Percentiles rank a stretch among this genome's conserved stretches.
Evolutionary conservation across 2,888 invertebrate species (phyloP).

Genomic region (Hipparchia semele): DNA sequence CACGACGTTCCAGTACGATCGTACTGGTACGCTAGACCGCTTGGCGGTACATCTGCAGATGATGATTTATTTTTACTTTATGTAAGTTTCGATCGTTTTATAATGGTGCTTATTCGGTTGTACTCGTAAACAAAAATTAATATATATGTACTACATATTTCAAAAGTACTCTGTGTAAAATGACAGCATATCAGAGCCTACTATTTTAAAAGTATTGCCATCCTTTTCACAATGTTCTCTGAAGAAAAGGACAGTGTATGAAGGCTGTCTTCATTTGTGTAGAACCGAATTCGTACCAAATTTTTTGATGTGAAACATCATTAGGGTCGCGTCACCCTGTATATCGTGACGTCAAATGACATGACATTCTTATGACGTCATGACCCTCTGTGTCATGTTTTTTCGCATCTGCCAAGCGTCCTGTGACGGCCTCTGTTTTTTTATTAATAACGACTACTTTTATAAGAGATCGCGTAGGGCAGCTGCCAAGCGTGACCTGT

Average conservation of each 20-base stretch:
- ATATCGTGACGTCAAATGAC: no score
- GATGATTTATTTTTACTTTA: neutral
- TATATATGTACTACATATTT: neutral
- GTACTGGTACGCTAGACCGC: neutral
- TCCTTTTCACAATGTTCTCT: neutral
- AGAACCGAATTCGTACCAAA: neutral
- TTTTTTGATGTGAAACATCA: no score
- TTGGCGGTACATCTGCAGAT: neutral
- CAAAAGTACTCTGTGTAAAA: neutral
- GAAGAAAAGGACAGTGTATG: neutral
- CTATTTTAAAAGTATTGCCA: neutral
- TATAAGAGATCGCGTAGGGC: constrained; percentile 8
- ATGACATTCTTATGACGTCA: no score
- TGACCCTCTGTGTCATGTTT: no score
- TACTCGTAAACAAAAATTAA: neutral
- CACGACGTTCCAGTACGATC: neutral
- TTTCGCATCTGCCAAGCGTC: no score
- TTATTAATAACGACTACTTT: neutral
- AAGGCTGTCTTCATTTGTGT: neutral
- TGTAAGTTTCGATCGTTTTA: neutral
- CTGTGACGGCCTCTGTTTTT: no score
- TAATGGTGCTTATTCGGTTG: neutral
- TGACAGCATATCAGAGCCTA: neutral
- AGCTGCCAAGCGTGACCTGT: neutral
- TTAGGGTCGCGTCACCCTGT: no score